These are phyloP conservation scores for Pitangus sulphuratus DNA, from an alignment of 2,797 vertebrate species.

Conservation along the genomic window DNA sequence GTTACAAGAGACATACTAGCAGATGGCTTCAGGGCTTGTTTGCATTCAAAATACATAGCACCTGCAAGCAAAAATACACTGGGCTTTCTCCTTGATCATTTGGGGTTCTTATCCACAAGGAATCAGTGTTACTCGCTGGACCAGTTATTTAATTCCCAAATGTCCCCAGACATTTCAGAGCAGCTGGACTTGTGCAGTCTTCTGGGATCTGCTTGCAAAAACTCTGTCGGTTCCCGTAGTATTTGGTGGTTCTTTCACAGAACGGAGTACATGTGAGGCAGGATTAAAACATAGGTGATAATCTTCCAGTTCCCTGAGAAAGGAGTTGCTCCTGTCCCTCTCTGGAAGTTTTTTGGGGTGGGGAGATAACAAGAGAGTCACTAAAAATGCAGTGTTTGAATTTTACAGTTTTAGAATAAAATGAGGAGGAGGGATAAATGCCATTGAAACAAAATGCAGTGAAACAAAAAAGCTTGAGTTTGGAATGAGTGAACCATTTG, in stretches of 20 bases:
- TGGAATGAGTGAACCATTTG: neutral
- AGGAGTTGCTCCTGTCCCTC: neutral
- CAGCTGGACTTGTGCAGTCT: neutral
- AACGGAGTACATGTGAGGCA: neutral
- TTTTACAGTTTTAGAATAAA: neutral
- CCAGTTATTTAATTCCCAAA: neutral
- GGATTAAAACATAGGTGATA: neutral
- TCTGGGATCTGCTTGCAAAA: neutral
- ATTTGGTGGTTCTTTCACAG: neutral
- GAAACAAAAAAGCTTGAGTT: neutral
- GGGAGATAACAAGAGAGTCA: neutral
- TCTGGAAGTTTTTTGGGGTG: neutral
- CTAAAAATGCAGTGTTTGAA: neutral
- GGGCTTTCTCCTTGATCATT: neutral
- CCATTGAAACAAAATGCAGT: neutral
- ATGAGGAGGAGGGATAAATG: neutral
- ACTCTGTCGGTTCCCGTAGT: rapidly evolving
- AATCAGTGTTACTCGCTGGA: neutral
- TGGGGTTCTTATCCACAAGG: neutral
- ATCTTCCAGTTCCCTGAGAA: neutral
- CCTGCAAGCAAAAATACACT: neutral
- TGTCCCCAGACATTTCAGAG: neutral
- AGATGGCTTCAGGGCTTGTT: conserved; percentile 31
- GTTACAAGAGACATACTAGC: conserved; percentile 24
- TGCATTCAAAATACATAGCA: conserved; percentile 12